phyloP scores from a whole-genome alignment of 2,113 vertebrate species.

The Dolichotis patagonum region DNA sequence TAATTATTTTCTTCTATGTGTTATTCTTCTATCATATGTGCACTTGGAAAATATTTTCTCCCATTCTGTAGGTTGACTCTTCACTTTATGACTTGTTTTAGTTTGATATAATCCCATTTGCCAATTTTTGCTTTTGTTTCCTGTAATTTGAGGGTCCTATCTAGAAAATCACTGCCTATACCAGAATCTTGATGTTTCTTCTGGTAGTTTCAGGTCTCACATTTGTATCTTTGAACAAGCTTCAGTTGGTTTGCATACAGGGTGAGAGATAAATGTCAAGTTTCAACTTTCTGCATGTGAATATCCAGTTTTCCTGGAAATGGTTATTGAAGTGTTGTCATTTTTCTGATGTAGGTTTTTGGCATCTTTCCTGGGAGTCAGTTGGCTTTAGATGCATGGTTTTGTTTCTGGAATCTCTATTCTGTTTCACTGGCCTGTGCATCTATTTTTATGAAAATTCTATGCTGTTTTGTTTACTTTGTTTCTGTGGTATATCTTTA shows the following conservation, averaged over 20 bases:
- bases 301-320: background rate
- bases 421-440: background rate
- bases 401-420: background rate
- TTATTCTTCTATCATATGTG: background rate
- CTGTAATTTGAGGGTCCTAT: background rate
- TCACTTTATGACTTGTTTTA: background rate
- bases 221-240: background rate
- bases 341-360: background rate
- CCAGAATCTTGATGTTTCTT: background rate
- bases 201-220: background rate
- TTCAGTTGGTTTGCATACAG: background rate
- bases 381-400: background rate
- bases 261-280: background rate
- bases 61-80: background rate
- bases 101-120: background rate
- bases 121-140: background rate
- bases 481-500: background rate
- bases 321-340: background rate
- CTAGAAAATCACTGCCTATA: background rate
- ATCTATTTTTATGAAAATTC: background rate
- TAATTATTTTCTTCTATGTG: background rate
- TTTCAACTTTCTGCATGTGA: background rate
- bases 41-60: background rate
- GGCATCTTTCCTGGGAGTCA: background rate
- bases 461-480: background rate